Conservation (phyloP, 2,113 vertebrate species). For the Ranitomeya variabilis region DNA sequence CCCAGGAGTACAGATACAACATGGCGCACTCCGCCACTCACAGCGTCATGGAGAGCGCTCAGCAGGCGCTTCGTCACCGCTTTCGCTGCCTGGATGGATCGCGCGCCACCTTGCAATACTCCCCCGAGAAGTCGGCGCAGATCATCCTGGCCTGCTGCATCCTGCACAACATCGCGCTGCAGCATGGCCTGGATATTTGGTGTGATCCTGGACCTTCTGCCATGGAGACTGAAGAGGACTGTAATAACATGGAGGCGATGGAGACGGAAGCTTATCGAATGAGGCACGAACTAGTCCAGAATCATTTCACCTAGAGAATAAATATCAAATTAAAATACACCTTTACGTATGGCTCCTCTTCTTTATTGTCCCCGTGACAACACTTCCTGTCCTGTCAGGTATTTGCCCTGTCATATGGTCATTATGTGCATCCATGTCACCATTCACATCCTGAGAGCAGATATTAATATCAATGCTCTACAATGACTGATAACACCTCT, state of each 20-base stretch:
- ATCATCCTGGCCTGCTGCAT: conserved; percentile 95
- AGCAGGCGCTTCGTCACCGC: conserved; percentile 84
- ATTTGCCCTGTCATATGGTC: too few species aligned
- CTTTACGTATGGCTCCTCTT: too few species aligned
- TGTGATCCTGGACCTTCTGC: conserved; percentile 78
- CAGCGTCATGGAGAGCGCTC: conserved; percentile 85
- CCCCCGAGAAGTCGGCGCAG: conserved; percentile 90
- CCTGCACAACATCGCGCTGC: conserved; percentile 91
- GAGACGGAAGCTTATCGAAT: conserved; percentile 83
- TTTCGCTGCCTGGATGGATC: conserved; percentile 93
- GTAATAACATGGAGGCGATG: conserved; percentile 78
- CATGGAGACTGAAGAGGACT: conserved; percentile 80
- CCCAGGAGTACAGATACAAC: conserved; percentile 87
- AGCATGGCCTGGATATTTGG: conserved; percentile 89
- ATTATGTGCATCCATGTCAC: too few species aligned
- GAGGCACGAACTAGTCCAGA: conserved; percentile 82
- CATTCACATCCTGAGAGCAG: too few species aligned
- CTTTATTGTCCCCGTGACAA: too few species aligned
- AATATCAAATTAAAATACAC: too few species aligned
- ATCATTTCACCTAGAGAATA: conserved; percentile 80
- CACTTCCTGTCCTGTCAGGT: too few species aligned
- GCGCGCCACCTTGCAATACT: conserved; percentile 92
- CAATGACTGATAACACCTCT: too few species aligned
- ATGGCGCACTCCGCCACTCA: conserved; percentile 86
- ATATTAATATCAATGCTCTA: too few species aligned